A percentile compares a stretch with the other conserved stretches of the same genome.
These are phyloP conservation scores for Entomyzon cyanotis DNA, from an alignment of 2,113 vertebrate genomes.

Conservation along the genomic window DNA sequence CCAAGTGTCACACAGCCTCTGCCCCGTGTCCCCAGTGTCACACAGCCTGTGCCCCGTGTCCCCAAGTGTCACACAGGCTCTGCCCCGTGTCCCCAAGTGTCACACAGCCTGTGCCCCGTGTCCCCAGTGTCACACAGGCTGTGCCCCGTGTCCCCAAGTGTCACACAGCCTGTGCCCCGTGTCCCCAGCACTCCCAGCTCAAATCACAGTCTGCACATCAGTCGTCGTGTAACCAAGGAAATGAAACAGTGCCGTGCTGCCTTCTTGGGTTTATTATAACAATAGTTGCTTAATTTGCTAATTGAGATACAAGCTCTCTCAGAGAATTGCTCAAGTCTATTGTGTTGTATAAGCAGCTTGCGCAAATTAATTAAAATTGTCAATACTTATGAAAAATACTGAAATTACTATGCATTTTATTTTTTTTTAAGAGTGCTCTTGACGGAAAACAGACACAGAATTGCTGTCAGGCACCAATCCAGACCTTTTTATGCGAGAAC, in stretches of 20 bases:
- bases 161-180: no score
- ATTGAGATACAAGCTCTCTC: not conserved
- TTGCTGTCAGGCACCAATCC: not conserved
- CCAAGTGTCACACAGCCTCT: no score
- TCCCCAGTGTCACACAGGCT: no score
- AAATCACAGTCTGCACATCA: not conserved
- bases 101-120: no score
- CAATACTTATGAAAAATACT: not conserved
- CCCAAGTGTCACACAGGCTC: no score
- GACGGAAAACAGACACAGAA: not conserved
- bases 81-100: no score
- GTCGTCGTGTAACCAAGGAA: accelerated
- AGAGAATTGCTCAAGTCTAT: not conserved
- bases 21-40: not conserved
- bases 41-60: not conserved
- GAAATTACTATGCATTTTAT: not conserved
- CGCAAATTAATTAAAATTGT: not conserved
- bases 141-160: no score
- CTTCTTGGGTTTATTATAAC: not conserved
- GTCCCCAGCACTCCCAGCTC: not conserved
- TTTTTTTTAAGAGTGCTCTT: not conserved
- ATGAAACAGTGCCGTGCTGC: not conserved
- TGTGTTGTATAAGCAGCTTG: not conserved
- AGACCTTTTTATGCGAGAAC: not conserved
- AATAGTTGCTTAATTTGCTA: not conserved